A percentile compares a stretch with the other conserved stretches of the same genome.
Conservation (phyloP, 2,113 vertebrate genomes). For the Candoia aspera region DNA sequence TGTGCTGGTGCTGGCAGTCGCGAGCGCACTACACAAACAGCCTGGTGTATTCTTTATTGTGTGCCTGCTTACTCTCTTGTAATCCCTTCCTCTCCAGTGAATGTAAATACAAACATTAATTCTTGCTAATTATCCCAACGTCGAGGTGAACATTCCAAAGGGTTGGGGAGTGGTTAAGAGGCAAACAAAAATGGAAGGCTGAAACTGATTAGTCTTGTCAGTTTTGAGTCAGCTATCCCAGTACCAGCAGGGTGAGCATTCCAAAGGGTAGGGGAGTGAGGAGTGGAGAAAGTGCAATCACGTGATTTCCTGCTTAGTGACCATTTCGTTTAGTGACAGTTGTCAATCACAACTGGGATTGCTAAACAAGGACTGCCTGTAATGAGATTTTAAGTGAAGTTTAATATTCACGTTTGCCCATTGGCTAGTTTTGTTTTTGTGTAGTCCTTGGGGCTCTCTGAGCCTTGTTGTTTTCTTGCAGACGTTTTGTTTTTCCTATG, state of each 20-base stretch:
- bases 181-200: background rate
- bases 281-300: background rate
- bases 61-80: background rate
- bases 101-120: too few relatives aligned
- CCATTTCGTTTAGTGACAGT: background rate
- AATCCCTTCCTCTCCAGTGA: background rate
- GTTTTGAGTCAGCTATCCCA: background rate
- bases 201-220: background rate
- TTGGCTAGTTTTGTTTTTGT: background rate
- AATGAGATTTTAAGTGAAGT: background rate
- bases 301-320: background rate
- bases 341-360: background rate
- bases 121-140: too few relatives aligned
- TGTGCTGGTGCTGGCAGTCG: background rate
- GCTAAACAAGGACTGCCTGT: background rate
- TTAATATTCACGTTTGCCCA: background rate
- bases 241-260: background rate
- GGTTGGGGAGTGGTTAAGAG: background rate
- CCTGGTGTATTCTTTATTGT: too few relatives aligned
- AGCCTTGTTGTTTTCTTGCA: too few relatives aligned
- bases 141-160: background rate
- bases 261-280: background rate
- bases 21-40: background rate
- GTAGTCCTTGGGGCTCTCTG: too few relatives aligned
- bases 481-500: background rate